A percentile compares a stretch with the other conserved stretches of the same genome.
These are phyloP conservation scores for Lordiphosa clarofinis DNA, from an alignment of 1,140 invertebrate genomes.

Conservation along the genomic window DNA sequence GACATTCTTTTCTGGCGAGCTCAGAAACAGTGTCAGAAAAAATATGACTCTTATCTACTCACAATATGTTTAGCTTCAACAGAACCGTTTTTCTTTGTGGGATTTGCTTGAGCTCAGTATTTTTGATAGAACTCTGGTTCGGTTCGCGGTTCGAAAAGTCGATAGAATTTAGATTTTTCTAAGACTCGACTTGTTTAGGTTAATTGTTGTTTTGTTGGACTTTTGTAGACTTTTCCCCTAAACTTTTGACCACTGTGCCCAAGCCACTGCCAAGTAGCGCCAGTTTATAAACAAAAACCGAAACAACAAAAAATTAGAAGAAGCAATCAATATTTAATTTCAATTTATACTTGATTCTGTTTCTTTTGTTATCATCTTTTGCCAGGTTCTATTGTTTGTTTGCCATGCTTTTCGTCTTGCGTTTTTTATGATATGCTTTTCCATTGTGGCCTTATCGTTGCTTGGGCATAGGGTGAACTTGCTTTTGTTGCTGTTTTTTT, in stretches of 20 bases:
- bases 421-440: conserved; percentile 18
- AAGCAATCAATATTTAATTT: conserved; percentile 74
- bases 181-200: no score
- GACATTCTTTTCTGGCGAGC: no score
- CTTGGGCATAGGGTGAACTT: conserved; percentile 14
- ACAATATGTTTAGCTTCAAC: no score
- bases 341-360: conserved; percentile 46
- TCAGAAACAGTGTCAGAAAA: no score
- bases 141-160: no score
- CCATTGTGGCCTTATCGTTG: conserved; percentile 23
- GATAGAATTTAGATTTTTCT: no score
- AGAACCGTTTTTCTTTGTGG: no score
- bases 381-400: conserved; percentile 47
- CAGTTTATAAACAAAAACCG: conserved; percentile 3
- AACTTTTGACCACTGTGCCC: conserved; percentile 30
- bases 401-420: conserved; percentile 35
- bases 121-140: no score
- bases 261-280: conserved; percentile 48
- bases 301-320: conserved; percentile 8
- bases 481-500: conserved; percentile 24
- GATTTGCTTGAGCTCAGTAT: no score
- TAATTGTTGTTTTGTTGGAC: no score
- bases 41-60: no score
- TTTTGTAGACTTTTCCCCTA: no score
- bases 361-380: conserved; percentile 28